Percentiles rank a stretch among this genome's conserved stretches.
These are phyloP conservation scores for Psylliodes chrysocephalus DNA, from an alignment of 2,888 invertebrate species.

Conservation along the genomic window DNA sequence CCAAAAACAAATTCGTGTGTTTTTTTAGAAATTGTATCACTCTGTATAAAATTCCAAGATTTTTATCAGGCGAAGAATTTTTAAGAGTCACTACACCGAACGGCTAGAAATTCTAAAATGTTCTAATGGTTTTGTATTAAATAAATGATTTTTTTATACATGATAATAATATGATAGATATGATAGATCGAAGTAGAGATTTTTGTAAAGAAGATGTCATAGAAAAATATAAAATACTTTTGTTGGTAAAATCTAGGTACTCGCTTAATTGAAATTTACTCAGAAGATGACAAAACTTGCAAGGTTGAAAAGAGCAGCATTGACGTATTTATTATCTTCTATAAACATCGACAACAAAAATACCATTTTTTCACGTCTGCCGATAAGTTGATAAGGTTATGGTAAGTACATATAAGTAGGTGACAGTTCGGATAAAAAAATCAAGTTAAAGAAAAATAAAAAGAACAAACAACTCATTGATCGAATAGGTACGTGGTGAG, in stretches of 20 bases:
- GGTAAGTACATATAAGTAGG: too few species aligned
- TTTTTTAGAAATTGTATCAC: slow-evolving; percentile 13
- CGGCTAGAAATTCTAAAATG: slow-evolving; percentile 28
- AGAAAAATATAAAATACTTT: too few species aligned
- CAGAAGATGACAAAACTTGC: too few species aligned
- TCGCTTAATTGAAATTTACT: too few species aligned
- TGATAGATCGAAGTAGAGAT: too few species aligned
- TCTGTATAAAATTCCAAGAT: slow-evolving; percentile 29
- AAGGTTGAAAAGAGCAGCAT: neutral
- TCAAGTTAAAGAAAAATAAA: neutral
- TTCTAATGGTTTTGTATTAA: slow-evolving; percentile 30
- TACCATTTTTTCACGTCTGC: neutral
- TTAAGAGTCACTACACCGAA: slow-evolving; percentile 33
- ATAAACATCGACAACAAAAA: neutral
- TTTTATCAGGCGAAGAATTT: slow-evolving; percentile 25
- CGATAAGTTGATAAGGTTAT: neutral
- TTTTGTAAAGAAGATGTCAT: too few species aligned
- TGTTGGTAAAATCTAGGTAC: too few species aligned
- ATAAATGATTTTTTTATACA: too few species aligned
- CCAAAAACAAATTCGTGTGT: too few species aligned
- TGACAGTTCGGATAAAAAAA: neutral
- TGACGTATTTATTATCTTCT: neutral
- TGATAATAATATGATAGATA: too few species aligned
- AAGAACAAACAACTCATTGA: slow-evolving; percentile 3
- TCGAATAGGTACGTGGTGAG: neutral